Evolutionary conservation across 2,888 invertebrate species (phyloP), one percentile per base, ranked within the genome.

Genomic region (Drosophila parthenogenetica): DNA sequence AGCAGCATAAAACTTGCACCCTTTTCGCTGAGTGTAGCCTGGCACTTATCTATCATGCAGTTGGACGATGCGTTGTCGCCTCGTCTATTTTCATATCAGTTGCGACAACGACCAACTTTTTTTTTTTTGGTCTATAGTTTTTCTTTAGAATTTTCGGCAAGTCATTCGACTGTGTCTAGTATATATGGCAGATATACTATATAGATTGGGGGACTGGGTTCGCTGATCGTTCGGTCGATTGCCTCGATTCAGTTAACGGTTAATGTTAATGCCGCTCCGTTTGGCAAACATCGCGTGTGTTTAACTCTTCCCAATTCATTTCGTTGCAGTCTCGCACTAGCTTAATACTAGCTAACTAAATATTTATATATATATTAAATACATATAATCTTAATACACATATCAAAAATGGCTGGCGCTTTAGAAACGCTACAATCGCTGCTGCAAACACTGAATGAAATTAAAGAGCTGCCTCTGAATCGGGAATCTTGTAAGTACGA

Each of bases 401-500:
- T 25, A 58, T 40, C 67, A 54, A 50, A 62, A 77, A 90, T 90
- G 90, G 89, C 90, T 68, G 84, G 90, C 71, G 90, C 90, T 69
- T 81, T 88, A 81, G 90, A 89, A 81, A 79, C 83, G 73, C 77
- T 90, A 66, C 78, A 90, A 70, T 73, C 78, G 57, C 65, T 90
- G 57, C 73, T 90, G 73, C 81, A 84, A 74, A 64, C 90, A 53
- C 77, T 91, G 64, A 73, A 64, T 65, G 90, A 90, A 80, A 76
- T 90, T 62, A 81, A 83, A 77, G 87, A 90, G 65, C 79, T 91
- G 77, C 86, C 89, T 29, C 65, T 90, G 17, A 90, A 91, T 81
- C 88, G 90, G 45, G 91, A 90, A 72, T 86, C 90, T 72, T 85
- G 90, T 90, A 90, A 90, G 90, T 90, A 55, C 13, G 11, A n/a